phyloP scores from a whole-genome alignment of 2,888 invertebrate genomes.

The Hypolimnas misippus region DNA sequence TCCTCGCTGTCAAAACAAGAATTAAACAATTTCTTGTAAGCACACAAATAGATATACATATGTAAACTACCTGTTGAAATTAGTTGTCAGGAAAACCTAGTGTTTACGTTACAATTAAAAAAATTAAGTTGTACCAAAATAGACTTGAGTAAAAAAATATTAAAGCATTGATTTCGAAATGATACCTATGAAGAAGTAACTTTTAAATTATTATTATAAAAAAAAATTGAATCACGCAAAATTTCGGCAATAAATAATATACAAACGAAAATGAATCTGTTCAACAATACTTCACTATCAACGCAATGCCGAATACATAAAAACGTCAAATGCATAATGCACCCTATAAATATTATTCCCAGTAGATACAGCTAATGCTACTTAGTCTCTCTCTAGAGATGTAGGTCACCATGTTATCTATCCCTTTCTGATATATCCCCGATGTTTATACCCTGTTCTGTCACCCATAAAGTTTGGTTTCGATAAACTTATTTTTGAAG shows the following conservation, averaged over 20 bases:
- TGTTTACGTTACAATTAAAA: too few relatives aligned
- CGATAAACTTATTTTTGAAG: slow-evolving; percentile 32
- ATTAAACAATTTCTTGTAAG: slow-evolving; percentile 74
- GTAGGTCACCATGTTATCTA: slow-evolving; percentile 77
- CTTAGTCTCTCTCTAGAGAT: slow-evolving; percentile 77
- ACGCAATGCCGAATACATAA: slow-evolving; percentile 78
- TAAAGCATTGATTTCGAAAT: too few relatives aligned
- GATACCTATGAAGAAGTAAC: too few relatives aligned
- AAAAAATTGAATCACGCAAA: too few relatives aligned
- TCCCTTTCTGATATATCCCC: slow-evolving; percentile 46
- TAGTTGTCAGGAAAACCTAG: too few relatives aligned
- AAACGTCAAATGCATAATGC: slow-evolving; percentile 82
- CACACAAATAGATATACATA: too few relatives aligned
- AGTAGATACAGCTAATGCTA: slow-evolving; percentile 69
- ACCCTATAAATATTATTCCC: slow-evolving; percentile 82
- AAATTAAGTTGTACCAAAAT: too few relatives aligned
- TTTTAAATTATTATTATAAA: too few relatives aligned
- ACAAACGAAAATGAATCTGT: slow-evolving; percentile 59
- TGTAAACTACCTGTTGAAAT: too few relatives aligned
- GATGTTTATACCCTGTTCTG: slow-evolving; percentile 52
- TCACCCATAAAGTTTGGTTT: slow-evolving; percentile 55
- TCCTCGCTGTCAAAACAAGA: slow-evolving; percentile 52
- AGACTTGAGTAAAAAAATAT: too few relatives aligned
- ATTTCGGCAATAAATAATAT: slow-evolving; percentile 34
- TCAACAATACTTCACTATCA: slow-evolving; percentile 60